Percentiles rank a stretch among this genome's conserved stretches.
Conservation (phyloP, 2,113 vertebrate species). For the Zosterops borbonicus region DNA sequence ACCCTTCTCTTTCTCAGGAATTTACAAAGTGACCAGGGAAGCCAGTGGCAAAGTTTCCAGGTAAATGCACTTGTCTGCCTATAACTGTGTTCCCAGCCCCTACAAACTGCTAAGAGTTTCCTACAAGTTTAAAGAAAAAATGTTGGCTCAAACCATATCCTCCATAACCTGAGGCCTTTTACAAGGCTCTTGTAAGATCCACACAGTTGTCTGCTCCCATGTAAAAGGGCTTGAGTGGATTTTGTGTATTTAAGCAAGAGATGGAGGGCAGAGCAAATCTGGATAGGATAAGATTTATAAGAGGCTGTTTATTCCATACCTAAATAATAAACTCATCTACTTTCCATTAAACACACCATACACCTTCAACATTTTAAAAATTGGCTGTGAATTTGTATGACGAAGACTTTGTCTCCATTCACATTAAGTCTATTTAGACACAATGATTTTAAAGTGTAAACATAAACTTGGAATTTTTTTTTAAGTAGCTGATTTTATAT, state of each 20-base stretch:
- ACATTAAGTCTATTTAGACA: neutral
- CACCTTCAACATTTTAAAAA: neutral
- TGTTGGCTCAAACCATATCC: neutral
- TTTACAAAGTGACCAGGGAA: neutral
- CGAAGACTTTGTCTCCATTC: neutral
- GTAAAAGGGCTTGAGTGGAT: neutral
- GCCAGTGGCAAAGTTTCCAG: neutral
- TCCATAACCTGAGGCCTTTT: neutral
- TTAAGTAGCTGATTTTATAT: neutral
- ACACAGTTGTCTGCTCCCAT: neutral
- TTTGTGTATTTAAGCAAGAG: neutral
- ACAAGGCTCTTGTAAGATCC: neutral
- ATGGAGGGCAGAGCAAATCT: neutral
- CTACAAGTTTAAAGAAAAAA: neutral
- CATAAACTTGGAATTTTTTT: neutral
- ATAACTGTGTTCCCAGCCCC: neutral
- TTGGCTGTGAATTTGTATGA: neutral
- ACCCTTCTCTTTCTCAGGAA: neutral
- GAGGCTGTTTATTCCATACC: neutral
- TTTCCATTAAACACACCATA: neutral
- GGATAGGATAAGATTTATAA: neutral
- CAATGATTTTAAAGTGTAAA: neutral
- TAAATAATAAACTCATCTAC: neutral
- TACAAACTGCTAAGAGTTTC: neutral
- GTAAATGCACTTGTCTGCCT: neutral